Evolutionary conservation across 2,113 vertebrate genomes (phyloP), one percentile per base, ranked within the genome.

Genomic region (Bungarus multicinctus): DNA sequence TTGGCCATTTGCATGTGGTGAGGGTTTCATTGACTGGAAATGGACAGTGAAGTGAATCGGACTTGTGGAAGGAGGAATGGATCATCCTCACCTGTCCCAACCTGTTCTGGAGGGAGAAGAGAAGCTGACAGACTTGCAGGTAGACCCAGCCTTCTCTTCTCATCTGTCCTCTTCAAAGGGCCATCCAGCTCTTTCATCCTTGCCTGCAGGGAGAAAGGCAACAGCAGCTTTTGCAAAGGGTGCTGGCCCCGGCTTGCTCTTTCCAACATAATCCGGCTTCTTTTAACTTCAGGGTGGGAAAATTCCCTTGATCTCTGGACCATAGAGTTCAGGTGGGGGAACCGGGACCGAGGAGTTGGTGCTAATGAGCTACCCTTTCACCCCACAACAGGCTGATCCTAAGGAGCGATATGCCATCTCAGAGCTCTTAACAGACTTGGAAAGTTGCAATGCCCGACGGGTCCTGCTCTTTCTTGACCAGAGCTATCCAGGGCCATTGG

Each of bases 381-480:
- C 53, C 54, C 0, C 30, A 5, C 1, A 27, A 86, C 91, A 95
- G 94, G 97, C 97, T 12, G 96, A 98, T 88, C 93, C 97, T 12
- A 97, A 96, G 92, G 97, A 98, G 94, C 96, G 97, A 7, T 97
- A 92, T 87, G 94, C 96, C 0, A 11, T 95, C 27, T 96, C 96
- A 4, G 97, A 98, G 95, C 96, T 98, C 91, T 96, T 96, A 50
- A 85, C 89, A 0, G 95, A 97, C 94, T 94, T 97, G 93, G 98
- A 98, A 0, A 98, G 97, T 91, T 98, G 98, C 95, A 96, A 91
- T 54, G 98, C 98, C 0, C 95, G 93, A 12, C 96, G 98, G 1
- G 98, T 98, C 55, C 93, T 98, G 93, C 96, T 98, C 50, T 98
- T 98, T 27, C 97, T 98, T 93, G 98, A 98, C 92, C 98, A 98